Percentiles rank a stretch among this genome's conserved stretches.
Conservation (phyloP, 2,888 invertebrate genomes). For the Drepanosiphum platanoidis region DNA sequence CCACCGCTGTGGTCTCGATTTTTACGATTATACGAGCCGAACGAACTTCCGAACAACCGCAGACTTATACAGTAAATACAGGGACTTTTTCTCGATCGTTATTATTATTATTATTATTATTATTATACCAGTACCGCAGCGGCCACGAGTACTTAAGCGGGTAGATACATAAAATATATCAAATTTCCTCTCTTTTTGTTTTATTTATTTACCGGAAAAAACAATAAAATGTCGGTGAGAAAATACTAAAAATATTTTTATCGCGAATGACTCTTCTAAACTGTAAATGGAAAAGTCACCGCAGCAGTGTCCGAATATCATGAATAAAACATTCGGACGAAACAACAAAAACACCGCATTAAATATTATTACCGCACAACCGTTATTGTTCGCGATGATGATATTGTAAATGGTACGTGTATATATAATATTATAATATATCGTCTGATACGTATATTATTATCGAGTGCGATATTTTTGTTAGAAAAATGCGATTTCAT, state of each 20-base stretch:
- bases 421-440: too few species aligned
- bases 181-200: too few species aligned
- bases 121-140: too few species aligned
- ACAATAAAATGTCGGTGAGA: conserved; percentile 7
- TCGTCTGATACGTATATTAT: too few species aligned
- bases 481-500: too few species aligned
- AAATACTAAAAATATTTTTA: conserved; percentile 42
- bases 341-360: conserved; percentile 1
- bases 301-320: background rate
- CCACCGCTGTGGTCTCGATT: background rate
- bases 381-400: background rate
- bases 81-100: background rate
- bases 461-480: too few species aligned
- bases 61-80: background rate
- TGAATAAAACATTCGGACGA: conserved; percentile 25
- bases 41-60: too few species aligned
- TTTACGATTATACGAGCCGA: background rate
- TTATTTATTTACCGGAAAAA: conserved; percentile 19
- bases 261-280: background rate
- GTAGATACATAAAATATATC: too few species aligned
- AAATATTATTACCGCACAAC: background rate
- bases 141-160: too few species aligned
- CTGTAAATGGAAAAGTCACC: conserved; percentile 6
- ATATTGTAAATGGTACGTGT: too few species aligned
- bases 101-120: background rate